These are phyloP conservation scores for Staurois parvus DNA, from an alignment of 2,797 vertebrate genomes.

Conservation along the genomic window DNA sequence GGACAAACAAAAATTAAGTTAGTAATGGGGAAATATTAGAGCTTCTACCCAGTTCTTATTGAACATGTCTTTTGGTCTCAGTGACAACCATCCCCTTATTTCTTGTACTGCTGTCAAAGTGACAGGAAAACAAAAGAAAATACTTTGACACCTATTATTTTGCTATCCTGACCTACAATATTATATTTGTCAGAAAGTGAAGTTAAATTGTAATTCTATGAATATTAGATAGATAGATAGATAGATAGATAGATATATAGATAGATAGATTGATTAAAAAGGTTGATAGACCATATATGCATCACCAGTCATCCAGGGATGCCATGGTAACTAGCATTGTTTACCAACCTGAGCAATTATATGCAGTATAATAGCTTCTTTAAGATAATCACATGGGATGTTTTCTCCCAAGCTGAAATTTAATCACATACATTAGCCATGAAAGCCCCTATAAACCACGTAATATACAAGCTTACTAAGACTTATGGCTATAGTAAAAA, in stretches of 20 bases:
- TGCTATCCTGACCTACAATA: no score
- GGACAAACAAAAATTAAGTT: no score
- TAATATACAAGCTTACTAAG: slow-evolving; percentile 35
- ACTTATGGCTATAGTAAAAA: slow-evolving; percentile 10
- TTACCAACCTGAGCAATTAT: slow-evolving; percentile 59
- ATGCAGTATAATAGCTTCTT: slow-evolving; percentile 56
- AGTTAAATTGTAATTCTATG: no score
- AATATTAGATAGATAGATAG: slow-evolving; percentile 25
- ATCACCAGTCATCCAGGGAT: slow-evolving; percentile 7
- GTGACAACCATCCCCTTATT: no score
- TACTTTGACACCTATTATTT: no score
- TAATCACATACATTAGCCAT: slow-evolving; percentile 59
- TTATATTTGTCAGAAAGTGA: no score
- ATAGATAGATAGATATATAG: neutral
- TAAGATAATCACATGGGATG: slow-evolving; percentile 53
- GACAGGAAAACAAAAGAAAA: no score
- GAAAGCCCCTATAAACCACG: slow-evolving; percentile 45
- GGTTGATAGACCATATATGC: neutral
- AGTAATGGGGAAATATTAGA: no score
- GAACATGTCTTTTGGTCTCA: no score
- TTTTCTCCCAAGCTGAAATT: slow-evolving; percentile 50
- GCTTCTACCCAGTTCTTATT: no score
- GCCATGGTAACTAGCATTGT: slow-evolving; percentile 51
- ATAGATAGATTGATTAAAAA: slow-evolving; percentile 13
- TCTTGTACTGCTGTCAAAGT: no score